These are phyloP conservation scores for Passer domesticus DNA, from an alignment of 2,113 vertebrate species.

Conservation along the genomic window DNA sequence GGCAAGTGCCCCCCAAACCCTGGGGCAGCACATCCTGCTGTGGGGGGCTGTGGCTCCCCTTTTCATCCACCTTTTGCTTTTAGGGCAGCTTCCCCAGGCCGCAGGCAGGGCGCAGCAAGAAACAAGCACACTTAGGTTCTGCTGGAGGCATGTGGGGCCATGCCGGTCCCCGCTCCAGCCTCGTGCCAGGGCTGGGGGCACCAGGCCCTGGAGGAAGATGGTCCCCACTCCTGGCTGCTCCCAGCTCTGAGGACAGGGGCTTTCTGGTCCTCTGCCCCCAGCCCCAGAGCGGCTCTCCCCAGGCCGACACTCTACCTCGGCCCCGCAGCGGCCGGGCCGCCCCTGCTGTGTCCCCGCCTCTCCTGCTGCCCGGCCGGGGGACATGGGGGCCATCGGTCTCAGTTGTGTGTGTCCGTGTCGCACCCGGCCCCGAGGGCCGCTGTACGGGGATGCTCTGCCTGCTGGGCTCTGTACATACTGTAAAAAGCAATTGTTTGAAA, in stretches of 20 bases:
- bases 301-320: slow-evolving; percentile 35
- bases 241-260: slow-evolving; percentile 16
- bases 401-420: slow-evolving; percentile 40
- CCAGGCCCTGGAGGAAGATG: neutral
- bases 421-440: slow-evolving; percentile 39
- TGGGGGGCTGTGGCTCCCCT: neutral
- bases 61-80: neutral
- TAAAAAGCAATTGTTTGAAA: slow-evolving; percentile 95
- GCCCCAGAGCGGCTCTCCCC: neutral
- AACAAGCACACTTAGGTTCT: slow-evolving; percentile 27
- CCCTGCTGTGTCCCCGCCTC: neutral
- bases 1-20: neutral
- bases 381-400: neutral
- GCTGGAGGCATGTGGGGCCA: neutral
- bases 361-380: neutral
- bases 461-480: slow-evolving; percentile 90
- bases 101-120: neutral
- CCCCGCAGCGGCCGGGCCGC: neutral
- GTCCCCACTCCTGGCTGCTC: neutral
- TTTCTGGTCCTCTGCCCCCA: slow-evolving; percentile 56
- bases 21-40: neutral
- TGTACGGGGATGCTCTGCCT: slow-evolving; percentile 64
- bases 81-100: neutral
- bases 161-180: accelerated
- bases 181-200: neutral